These are phyloP conservation scores for Caenorhabditis brenneri DNA, from an alignment of 1,140 invertebrate genomes.

Conservation along the genomic window DNA sequence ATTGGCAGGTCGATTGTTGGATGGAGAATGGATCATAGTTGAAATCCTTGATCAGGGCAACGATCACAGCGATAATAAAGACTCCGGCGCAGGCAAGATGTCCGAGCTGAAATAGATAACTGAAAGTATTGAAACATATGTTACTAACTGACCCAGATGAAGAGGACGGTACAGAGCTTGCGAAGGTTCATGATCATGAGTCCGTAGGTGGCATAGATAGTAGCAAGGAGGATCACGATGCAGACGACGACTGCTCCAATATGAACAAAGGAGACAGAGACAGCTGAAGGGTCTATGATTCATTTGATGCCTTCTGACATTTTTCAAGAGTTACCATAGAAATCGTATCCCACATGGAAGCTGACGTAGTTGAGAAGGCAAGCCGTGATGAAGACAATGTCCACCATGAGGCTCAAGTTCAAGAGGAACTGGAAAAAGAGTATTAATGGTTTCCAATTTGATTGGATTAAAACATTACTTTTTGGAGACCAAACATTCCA, in stretches of 20 bases:
- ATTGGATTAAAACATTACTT: neutral
- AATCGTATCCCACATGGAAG: conserved; percentile 19
- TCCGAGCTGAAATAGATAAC: conserved; percentile 28
- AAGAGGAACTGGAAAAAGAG: neutral
- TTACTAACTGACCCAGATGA: neutral
- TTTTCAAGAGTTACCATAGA: neutral
- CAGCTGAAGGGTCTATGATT: conserved; percentile 22
- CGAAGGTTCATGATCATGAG: neutral
- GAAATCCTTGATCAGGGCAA: neutral
- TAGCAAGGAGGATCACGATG: conserved; percentile 2
- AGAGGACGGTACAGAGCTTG: neutral
- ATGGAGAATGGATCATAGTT: conserved; percentile 26
- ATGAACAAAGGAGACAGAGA: conserved; percentile 19
- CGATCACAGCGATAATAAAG: neutral
- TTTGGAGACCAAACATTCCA: conserved; percentile 23
- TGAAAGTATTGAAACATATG: no score
- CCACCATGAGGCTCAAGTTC: neutral
- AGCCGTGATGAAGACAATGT: neutral
- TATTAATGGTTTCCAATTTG: no score
- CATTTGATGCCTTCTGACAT: neutral
- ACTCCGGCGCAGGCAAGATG: neutral
- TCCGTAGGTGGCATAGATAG: neutral
- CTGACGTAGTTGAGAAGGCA: conserved; percentile 31
- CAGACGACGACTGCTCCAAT: conserved; percentile 11
- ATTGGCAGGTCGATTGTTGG: conserved; percentile 12